Base-by-base conservation (phyloP, 2,797 vertebrate genomes). In the Urosaurus nigricauda region DNA sequence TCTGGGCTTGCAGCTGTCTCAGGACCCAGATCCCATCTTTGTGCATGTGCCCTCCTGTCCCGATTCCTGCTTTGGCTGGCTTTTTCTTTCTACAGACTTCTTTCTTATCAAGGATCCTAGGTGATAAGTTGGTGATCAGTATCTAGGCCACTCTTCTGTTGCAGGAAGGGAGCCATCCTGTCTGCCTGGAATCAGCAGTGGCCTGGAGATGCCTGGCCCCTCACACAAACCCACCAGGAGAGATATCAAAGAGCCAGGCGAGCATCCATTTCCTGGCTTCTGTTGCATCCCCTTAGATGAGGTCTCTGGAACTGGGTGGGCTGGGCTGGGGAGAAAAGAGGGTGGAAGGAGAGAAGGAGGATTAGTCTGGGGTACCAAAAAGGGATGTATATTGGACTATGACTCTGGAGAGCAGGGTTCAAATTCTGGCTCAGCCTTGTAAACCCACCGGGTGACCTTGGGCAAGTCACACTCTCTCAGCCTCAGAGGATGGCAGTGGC, bases 241-340 rank as follows among this genome's bases (percentile, higher is more conserved):
- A 32, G 65, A 91, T 83, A 85, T 91, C 83, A 90, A 85, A 88
- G 90, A 79, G 16, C 29, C n/a, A 16, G 63, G 83, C 47, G 83
- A 84, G 77, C 83, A 58, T 73, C 83, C 79, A 78, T 88, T 90
- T 90, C 90, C 90, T 88, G 90, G 58, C 58, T 82, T 74, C 71
- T 37, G 16, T 0, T 83, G 79, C 79, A 60, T 51, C 32, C 35
- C 79, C 37, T 75, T 71, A 47, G 24, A 87, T 92, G 79, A 93
- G 74, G 75, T 94, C 82, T 91, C 77, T 63, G 7, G 3, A 89
- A 53, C 40, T 43, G 40, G 82, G 37, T n/a, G n/a, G 92, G 78
- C 40, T 43, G 40, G 82, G 37, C n/a, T 37, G 92, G 78, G 11
- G 74, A 58, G 26, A 83, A 40, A 53, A 80, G 43, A 5, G 43